Evolutionary conservation across 2,113 vertebrate species (phyloP).

Genomic region (Upupa epops): DNA sequence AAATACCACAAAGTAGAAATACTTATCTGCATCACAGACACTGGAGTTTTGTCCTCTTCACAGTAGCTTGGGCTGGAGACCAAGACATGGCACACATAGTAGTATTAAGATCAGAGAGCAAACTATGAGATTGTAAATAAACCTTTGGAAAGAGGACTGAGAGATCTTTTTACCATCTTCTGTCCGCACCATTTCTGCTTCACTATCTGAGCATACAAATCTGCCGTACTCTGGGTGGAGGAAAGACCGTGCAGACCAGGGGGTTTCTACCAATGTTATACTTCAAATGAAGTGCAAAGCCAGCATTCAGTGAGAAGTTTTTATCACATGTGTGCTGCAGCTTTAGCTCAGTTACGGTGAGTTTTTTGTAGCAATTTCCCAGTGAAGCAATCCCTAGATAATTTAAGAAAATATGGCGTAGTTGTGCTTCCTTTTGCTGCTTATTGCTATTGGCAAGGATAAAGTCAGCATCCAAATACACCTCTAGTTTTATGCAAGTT

Average conservation of each 20-base stretch:
- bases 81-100: neutral
- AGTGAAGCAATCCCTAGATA: neutral
- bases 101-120: neutral
- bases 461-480: neutral
- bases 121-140: neutral
- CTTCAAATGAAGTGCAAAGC: neutral
- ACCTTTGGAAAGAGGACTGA: neutral
- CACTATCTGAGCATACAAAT: neutral
- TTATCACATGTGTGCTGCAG: conserved; percentile 8
- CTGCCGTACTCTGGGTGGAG: rapidly evolving
- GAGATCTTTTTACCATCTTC: neutral
- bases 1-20: neutral
- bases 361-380: neutral
- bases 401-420: neutral
- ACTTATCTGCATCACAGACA: rapidly evolving
- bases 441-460: neutral
- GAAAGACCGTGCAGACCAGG: neutral
- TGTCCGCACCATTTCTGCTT: neutral
- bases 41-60: neutral
- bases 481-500: neutral
- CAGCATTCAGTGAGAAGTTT: neutral
- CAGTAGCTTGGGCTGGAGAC: neutral
- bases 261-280: neutral
- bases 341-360: neutral
- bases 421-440: neutral